Evolutionary conservation across 2,888 invertebrate genomes (phyloP), one percentile per base, ranked within the genome.

Genomic region (Andrena haemorrhoa): DNA sequence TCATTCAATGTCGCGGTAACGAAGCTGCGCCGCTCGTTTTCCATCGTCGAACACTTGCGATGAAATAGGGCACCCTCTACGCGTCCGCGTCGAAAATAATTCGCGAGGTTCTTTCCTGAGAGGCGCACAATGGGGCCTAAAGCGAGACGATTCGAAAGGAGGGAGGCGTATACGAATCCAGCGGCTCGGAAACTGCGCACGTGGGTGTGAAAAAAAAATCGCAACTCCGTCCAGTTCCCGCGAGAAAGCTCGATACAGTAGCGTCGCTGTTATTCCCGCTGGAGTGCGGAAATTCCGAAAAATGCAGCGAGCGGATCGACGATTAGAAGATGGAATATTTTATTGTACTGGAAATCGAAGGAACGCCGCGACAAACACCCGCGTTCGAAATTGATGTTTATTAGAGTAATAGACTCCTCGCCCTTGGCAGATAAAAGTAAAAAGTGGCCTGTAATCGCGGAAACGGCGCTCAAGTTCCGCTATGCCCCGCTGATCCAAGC

Each of bases 401-500:
- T 79, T 71, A n/a, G n/a, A n/a, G n/a, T n/a, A n/a, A n/a, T n/a
- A n/a, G n/a, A n/a, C n/a, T n/a, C n/a, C n/a, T n/a, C n/a, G n/a
- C 26, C 5, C 5, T 41, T 41, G 4, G 41, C 41, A 41, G 41
- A 41, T 16, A 41, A 41, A 53, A 23, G 63, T 56, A 53, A 26
- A 63, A 35, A 77, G 47, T 77, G 61, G 78, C 68, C 61, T 63
- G 53, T 78, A 78, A 78, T 78, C 78, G 41, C 31, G 26, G 0
- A 10, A 16, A 16, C 56, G 41, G 10, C 51, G 7, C n/a, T 41
- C 16, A 41, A 41, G 41, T 41, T 4, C 5, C 4, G n/a, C 29
- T 16, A n/a, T 8, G 33, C 16, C 20, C 31, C 23, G 66, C 41
- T 31, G 66, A 41, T 41, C 1, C 41, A 16, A 41, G 16, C 41